These are phyloP conservation scores for Leptopilina myrica DNA, from an alignment of 2,888 invertebrate species.

Conservation along the genomic window DNA sequence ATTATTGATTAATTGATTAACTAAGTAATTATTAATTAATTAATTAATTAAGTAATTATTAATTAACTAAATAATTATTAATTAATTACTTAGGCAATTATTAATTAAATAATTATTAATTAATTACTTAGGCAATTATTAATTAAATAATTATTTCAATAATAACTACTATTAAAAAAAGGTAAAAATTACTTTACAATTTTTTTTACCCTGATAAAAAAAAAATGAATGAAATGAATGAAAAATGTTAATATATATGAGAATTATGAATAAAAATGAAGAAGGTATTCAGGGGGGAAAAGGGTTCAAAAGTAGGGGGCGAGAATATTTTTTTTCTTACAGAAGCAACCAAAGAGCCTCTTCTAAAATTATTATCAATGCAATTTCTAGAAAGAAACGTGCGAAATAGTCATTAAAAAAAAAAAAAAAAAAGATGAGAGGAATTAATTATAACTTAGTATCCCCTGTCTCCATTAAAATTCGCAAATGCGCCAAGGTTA, in stretches of 20 bases:
- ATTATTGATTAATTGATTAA: too few species aligned
- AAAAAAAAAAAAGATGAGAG: slow-evolving; percentile 28
- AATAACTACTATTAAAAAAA: too few species aligned
- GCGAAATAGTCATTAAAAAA: not conserved
- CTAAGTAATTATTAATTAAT: too few species aligned
- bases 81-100: too few species aligned
- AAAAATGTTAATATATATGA: not conserved
- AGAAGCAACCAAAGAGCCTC: slow-evolving; percentile 54
- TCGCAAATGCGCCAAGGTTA: slow-evolving; percentile 67
- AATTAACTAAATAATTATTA: too few species aligned
- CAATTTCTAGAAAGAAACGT: slow-evolving; percentile 9
- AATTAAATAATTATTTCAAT: too few species aligned
- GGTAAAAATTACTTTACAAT: too few species aligned
- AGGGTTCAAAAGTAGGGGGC: not conserved
- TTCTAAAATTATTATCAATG: not conserved
- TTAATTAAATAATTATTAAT: too few species aligned
- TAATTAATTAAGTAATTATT: too few species aligned
- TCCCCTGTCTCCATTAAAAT: slow-evolving; percentile 63
- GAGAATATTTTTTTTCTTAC: slow-evolving; percentile 33
- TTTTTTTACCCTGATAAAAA: not conserved
- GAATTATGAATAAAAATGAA: not conserved
- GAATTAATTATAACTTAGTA: slow-evolving; percentile 24
- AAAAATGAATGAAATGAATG: not conserved
- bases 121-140: too few species aligned
- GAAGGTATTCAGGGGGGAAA: not conserved